A percentile compares a stretch with the other conserved stretches of the same genome.
Conservation (phyloP, 2,113 vertebrate species). For the Osmerus eperlanus region DNA sequence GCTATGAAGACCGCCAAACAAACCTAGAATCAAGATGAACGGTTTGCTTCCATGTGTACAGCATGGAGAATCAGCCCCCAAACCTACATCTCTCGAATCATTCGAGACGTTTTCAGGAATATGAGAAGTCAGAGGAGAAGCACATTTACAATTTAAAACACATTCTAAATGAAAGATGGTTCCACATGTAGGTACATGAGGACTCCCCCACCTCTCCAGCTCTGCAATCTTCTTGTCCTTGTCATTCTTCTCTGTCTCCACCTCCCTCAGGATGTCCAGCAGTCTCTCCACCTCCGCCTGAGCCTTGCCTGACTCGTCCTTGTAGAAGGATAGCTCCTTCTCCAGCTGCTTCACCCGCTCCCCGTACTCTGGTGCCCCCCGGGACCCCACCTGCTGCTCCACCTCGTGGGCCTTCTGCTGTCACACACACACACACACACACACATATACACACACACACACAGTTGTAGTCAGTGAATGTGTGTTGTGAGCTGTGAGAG, state of each 20-base stretch:
- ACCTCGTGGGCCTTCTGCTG: conserved; percentile 87
- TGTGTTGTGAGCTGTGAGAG: conserved; percentile 28
- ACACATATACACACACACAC: conserved; percentile 19
- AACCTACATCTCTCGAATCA: too few species aligned
- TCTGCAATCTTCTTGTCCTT: conserved; percentile 99
- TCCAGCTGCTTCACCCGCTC: conserved; percentile 93
- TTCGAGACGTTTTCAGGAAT: too few species aligned
- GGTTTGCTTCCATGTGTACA: too few species aligned
- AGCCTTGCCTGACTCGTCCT: conserved; percentile 89
- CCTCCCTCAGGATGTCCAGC: conserved; percentile 94
- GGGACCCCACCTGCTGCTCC: conserved; percentile 84
- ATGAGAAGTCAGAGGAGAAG: too few species aligned
- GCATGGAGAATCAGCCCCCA: too few species aligned
- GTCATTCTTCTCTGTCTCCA: conserved; percentile 96
- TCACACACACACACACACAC: conserved; percentile 21
- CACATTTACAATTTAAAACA: too few species aligned
- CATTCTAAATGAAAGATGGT: too few species aligned
- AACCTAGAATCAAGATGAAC: too few species aligned
- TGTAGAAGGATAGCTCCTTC: conserved; percentile 91
- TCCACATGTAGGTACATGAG: not conserved
- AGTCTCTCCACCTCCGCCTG: conserved; percentile 94
- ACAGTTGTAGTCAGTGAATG: conserved; percentile 24
- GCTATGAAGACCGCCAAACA: too few species aligned
- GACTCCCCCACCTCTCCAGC: conserved; percentile 84
- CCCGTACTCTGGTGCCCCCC: conserved; percentile 87